Evolutionary conservation across 2,888 invertebrate genomes (phyloP).

Genomic region (Tuta absoluta): DNA sequence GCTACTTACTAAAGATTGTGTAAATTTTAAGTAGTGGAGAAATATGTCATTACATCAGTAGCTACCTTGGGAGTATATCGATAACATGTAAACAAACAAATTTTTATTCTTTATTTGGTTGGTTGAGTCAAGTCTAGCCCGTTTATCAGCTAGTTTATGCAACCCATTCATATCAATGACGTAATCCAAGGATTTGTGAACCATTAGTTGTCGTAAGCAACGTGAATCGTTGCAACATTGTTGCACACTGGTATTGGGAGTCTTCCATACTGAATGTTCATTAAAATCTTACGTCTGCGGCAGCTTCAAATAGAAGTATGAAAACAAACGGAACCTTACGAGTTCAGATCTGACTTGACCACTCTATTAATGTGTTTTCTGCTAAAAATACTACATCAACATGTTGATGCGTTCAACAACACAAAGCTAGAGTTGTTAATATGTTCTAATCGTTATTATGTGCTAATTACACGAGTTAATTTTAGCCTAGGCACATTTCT

Average conservation of each 20-base stretch:
- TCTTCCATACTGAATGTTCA: background rate
- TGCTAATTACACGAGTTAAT: constrained; percentile 6
- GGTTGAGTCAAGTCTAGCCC: background rate
- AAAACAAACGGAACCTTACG: too few relatives aligned
- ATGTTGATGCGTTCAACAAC: background rate
- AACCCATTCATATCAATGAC: background rate
- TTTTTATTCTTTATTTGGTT: too few relatives aligned
- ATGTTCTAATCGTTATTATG: constrained; percentile 7
- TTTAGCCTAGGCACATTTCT: background rate
- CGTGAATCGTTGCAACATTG: background rate
- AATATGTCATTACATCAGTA: too few relatives aligned
- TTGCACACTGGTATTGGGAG: background rate
- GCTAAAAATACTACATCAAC: background rate
- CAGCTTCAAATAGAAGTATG: too few relatives aligned
- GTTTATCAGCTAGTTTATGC: background rate
- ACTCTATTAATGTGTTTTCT: background rate
- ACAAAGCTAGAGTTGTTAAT: constrained; percentile 10
- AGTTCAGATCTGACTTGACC: too few relatives aligned
- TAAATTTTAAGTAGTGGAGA: too few relatives aligned
- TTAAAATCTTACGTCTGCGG: too few relatives aligned
- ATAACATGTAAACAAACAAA: too few relatives aligned
- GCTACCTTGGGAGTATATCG: too few relatives aligned
- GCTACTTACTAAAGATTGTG: too few relatives aligned
- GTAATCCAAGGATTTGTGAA: background rate
- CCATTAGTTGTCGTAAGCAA: background rate